Evolutionary conservation across 2,113 vertebrate genomes (phyloP), one percentile per base, ranked within the genome.

Genomic region (Microtus montanus): DNA sequence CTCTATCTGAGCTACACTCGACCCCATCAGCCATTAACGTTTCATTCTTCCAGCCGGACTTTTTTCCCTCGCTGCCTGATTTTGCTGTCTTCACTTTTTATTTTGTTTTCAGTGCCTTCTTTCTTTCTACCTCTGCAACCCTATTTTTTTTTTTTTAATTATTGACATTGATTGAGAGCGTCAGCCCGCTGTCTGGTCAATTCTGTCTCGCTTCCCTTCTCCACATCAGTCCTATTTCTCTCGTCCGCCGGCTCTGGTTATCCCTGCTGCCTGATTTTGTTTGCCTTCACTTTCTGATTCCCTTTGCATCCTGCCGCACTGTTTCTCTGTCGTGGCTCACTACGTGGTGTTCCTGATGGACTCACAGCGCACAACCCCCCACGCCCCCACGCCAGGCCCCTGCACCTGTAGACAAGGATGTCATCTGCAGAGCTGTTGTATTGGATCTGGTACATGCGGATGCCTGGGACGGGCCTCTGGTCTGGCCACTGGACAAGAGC

Each of bases 381-480:
- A 58, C 87, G 1, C 33, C 87, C 84, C 61, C 73, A 1, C 70
- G 35, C 73, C 79, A 61, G 38, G 58, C 61, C 79, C 61, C 77
- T 61, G 96, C 97, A 99, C 99, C 99, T 99, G 98, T 99, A 99
- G 8, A 99, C 99, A 9, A 99, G 98, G 7, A 99, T 99, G 97
- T 99, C 99, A 0, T 99, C 99, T 0, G 97, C 98, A 0, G 99
- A 99, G 92, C 99, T 99, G 99, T 99, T 99, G 97, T 99, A 99
- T 97, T 99, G 99, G 68, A 99, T 98, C 98, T 99, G 99, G 98
- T 99, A 99, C 99, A 99, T 99, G 90, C 99, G 97, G 54, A 99
- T 97, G 88, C 99, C 99, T 0, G 98, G 98, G 64, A 98, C 97
- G 4, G 98, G 98, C 11, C 97, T 98, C 97, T 99, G 99, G 3